Evolutionary conservation across 2,113 vertebrate species (phyloP).

Genomic region (Jacana jacana): DNA sequence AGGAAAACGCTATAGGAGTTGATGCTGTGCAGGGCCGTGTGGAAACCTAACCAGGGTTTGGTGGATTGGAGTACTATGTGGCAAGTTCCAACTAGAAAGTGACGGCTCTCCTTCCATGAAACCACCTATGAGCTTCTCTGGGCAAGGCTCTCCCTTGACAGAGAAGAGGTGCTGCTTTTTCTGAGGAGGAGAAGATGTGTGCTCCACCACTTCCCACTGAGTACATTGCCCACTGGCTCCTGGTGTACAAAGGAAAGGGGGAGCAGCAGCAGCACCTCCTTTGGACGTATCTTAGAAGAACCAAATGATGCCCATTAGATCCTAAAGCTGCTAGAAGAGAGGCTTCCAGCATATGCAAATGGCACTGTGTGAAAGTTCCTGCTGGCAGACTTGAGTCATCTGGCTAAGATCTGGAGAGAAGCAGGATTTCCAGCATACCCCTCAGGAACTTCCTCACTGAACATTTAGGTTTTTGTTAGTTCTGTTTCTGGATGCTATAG

Average conservation of each 20-base stretch:
- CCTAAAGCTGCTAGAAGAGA: not conserved
- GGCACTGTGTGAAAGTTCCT: not conserved
- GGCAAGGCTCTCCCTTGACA: not conserved
- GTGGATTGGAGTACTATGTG: not conserved
- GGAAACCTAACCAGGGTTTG: too few relatives aligned
- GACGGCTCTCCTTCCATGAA: not conserved
- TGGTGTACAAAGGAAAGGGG: not conserved
- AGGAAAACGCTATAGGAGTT: not conserved
- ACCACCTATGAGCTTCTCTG: not conserved
- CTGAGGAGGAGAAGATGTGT: not conserved
- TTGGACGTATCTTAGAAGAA: not conserved
- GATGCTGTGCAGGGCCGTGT: accelerated
- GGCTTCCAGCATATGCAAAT: not conserved
- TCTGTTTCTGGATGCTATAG: not conserved
- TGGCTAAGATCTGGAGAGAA: not conserved
- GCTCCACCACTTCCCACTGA: not conserved
- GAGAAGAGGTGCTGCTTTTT: not conserved
- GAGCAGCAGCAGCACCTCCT: not conserved
- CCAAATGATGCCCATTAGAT: not conserved
- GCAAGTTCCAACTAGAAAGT: not conserved
- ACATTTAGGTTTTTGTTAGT: not conserved
- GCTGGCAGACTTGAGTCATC: not conserved
- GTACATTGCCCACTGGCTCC: not conserved
- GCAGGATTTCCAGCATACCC: not conserved
- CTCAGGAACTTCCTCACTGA: not conserved